Conservation (phyloP, 2,888 invertebrate genomes). For the Chrysotoxum bicinctum region DNA sequence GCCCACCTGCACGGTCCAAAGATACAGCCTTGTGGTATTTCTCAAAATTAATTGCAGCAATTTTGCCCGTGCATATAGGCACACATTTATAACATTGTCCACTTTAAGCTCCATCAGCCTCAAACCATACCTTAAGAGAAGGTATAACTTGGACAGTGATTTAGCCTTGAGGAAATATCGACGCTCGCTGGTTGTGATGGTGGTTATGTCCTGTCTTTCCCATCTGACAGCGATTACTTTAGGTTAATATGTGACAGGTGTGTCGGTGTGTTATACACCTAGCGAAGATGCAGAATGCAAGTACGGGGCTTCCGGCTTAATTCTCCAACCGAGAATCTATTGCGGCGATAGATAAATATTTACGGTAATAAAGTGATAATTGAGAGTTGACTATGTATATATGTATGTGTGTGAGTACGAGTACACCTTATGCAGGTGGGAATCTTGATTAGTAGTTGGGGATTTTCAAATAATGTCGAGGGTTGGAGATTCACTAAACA, state of each 20-base stretch:
- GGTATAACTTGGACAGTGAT: slow-evolving; percentile 23
- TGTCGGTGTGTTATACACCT: slow-evolving; percentile 4
- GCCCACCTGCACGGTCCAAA: neutral
- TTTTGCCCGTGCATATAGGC: neutral
- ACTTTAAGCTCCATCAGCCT: slow-evolving; percentile 40
- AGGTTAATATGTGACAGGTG: slow-evolving; percentile 59
- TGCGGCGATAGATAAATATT: slow-evolving; percentile 56
- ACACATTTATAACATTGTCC: slow-evolving; percentile 23
- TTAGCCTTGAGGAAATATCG: slow-evolving; percentile 34
- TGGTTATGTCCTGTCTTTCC: slow-evolving; percentile 31
- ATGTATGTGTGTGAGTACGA: neutral
- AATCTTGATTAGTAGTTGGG: slow-evolving; percentile 28
- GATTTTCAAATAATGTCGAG: slow-evolving; percentile 8
- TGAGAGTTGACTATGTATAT: slow-evolving; percentile 21
- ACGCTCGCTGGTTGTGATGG: neutral
- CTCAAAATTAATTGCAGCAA: slow-evolving; percentile 57
- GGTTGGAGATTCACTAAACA: neutral
- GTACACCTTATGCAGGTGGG: neutral
- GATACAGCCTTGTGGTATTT: slow-evolving; percentile 26
- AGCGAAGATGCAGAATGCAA: neutral
- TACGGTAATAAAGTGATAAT: slow-evolving; percentile 64
- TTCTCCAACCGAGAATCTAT: slow-evolving; percentile 45
- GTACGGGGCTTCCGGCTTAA: slow-evolving; percentile 20
- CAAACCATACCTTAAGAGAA: neutral
- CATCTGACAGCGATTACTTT: slow-evolving; percentile 58